Percentiles rank a stretch among this genome's conserved stretches.
These are phyloP conservation scores for Anagrus nilaparvatae DNA, from an alignment of 1,140 invertebrate genomes.

Conservation along the genomic window DNA sequence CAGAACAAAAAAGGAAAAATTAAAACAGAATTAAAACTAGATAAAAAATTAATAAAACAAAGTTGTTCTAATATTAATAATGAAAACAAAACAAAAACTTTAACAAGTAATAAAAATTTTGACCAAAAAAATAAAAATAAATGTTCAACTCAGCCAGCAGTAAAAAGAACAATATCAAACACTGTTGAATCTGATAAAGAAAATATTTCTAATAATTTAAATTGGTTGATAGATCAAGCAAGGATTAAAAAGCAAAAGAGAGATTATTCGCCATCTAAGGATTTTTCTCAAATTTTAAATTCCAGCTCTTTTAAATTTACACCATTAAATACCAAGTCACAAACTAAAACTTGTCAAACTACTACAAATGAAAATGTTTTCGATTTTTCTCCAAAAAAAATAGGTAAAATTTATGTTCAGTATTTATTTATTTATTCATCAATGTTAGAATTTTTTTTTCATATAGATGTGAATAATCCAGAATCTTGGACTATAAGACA, in stretches of 20 bases:
- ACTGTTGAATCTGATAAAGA: slow-evolving; percentile 19
- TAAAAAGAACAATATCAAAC: slow-evolving; percentile 15
- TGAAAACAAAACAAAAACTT: slow-evolving; percentile 21
- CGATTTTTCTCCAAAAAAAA: neutral
- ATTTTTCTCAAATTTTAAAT: slow-evolving; percentile 17
- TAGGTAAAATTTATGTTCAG: slow-evolving; percentile 1
- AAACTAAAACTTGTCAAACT: slow-evolving; percentile 2
- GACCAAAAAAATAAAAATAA: slow-evolving; percentile 1
- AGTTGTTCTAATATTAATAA: slow-evolving; percentile 10
- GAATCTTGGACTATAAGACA: slow-evolving; percentile 6
- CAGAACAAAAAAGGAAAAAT: slow-evolving; percentile 33
- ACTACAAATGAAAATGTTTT: neutral
- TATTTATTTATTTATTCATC: slow-evolving; percentile 1
- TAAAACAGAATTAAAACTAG: too few species aligned
- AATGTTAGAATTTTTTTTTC: neutral
- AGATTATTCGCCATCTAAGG: neutral
- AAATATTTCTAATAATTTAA: slow-evolving; percentile 16
- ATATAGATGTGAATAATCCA: neutral
- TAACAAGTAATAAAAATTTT: slow-evolving; percentile 24
- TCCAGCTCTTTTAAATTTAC: slow-evolving; percentile 18
- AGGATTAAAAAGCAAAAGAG: slow-evolving; percentile 14
- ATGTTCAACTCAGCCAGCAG: neutral
- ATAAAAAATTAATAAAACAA: slow-evolving; percentile 17
- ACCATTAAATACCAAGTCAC: slow-evolving; percentile 12
- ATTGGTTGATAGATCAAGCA: slow-evolving; percentile 16